phyloP scores from a whole-genome alignment of 2,888 invertebrate genomes.

The Athetis lepigone region DNA sequence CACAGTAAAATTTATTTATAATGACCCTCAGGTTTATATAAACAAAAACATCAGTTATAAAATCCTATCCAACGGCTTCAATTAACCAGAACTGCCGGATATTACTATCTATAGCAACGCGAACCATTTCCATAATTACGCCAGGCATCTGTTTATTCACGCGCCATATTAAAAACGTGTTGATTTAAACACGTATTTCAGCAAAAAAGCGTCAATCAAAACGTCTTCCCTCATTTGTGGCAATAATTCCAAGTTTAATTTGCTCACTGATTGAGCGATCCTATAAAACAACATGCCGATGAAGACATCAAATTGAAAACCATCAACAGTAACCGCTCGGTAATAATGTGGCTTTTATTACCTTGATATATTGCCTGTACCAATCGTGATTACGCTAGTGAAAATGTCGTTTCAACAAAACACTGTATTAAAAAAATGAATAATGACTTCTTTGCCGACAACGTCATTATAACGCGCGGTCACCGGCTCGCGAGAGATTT shows the following conservation, averaged over 20 bases:
- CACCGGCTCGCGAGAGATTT: constrained; percentile 83
- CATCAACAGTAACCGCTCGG: constrained; percentile 78
- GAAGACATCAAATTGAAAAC: constrained; percentile 89
- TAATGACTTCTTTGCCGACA: constrained; percentile 89
- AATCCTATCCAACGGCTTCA: not conserved
- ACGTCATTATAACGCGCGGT: constrained; percentile 87
- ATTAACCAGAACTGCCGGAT: constrained; percentile 30
- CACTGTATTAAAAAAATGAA: constrained; percentile 90
- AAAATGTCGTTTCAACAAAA: constrained; percentile 90
- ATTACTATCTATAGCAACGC: constrained; percentile 10
- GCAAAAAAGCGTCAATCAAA: constrained; percentile 62
- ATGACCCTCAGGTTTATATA: too few species aligned
- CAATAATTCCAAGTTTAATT: constrained; percentile 65
- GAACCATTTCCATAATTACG: constrained; percentile 41
- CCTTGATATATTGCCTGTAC: constrained; percentile 88
- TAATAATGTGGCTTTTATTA: constrained; percentile 85
- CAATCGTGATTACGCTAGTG: constrained; percentile 89
- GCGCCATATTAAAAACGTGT: constrained; percentile 58
- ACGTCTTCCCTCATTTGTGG: constrained; percentile 64
- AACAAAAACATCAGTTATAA: not conserved
- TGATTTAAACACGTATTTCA: constrained; percentile 51
- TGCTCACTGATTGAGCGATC: constrained; percentile 69
- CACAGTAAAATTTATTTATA: too few species aligned
- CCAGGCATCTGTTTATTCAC: constrained; percentile 50
- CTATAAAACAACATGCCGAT: constrained; percentile 71